phyloP scores from a whole-genome alignment of 2,113 vertebrate species.

The Istiophorus platypterus region DNA sequence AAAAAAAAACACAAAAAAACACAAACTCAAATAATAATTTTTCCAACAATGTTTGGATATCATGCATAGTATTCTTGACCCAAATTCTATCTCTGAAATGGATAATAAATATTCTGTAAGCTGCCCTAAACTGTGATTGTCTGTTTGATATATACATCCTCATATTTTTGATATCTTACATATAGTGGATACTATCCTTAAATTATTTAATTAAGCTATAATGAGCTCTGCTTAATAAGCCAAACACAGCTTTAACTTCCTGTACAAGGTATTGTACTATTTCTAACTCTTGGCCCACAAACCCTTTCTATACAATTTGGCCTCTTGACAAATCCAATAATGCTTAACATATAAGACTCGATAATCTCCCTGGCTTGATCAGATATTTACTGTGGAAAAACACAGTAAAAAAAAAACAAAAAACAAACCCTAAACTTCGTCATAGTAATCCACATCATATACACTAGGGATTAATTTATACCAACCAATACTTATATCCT shows the following conservation, averaged over 20 bases:
- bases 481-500: slow-evolving; percentile 15
- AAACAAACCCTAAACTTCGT: slow-evolving; percentile 13
- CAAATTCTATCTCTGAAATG: not conserved
- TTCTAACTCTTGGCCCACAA: slow-evolving; percentile 30
- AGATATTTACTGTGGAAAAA: slow-evolving; percentile 22
- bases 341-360: not conserved
- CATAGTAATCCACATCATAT: slow-evolving; percentile 7
- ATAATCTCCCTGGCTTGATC: slow-evolving; percentile 3
- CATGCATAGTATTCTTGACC: not conserved
- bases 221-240: slow-evolving; percentile 12
- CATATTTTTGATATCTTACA: slow-evolving; percentile 13
- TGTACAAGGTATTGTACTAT: not conserved
- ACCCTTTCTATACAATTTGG: slow-evolving; percentile 19
- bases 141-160: slow-evolving; percentile 3
- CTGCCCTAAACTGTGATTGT: not conserved
- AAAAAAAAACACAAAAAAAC: not conserved
- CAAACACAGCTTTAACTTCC: slow-evolving; percentile 19
- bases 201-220: slow-evolving; percentile 14
- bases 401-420: not conserved
- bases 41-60: not conserved
- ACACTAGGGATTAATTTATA: slow-evolving; percentile 17
- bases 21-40: not conserved
- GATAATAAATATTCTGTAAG: slow-evolving; percentile 2
- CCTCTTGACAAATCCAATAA: slow-evolving; percentile 34
- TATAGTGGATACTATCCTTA: not conserved